phyloP scores from a whole-genome alignment of 2,888 invertebrate species.

The Sacculina carcini region DNA sequence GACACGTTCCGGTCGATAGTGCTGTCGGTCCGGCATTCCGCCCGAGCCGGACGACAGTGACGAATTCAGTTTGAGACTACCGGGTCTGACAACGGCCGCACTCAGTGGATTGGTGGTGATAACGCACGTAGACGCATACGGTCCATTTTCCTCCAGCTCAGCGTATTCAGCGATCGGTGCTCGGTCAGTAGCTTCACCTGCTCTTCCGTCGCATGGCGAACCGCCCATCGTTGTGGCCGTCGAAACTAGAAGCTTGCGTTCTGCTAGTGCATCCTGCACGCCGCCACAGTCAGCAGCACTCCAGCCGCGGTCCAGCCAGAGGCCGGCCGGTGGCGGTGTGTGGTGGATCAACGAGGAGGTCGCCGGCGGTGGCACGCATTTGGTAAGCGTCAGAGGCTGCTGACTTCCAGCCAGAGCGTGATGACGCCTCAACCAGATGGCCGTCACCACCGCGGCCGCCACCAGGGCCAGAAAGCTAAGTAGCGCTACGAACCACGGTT shows the following conservation, averaged over 20 bases:
- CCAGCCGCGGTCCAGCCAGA: slow-evolving; percentile 3
- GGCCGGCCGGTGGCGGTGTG: neutral
- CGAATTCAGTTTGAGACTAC: too few relatives aligned
- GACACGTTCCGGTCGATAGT: too few relatives aligned
- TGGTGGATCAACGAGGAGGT: too few relatives aligned
- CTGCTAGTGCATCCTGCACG: too few relatives aligned
- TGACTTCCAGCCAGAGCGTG: neutral
- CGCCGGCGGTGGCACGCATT: too few relatives aligned
- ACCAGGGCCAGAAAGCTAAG: neutral
- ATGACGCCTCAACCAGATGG: neutral
- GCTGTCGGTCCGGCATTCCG: too few relatives aligned
- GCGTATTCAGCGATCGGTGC: neutral
- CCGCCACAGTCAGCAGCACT: neutral
- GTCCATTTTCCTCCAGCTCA: neutral
- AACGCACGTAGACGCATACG: neutral
- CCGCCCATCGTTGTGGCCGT: too few relatives aligned
- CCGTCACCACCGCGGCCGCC: neutral
- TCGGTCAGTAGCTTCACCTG: too few relatives aligned
- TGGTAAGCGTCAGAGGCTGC: neutral
- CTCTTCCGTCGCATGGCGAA: too few relatives aligned
- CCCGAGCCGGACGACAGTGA: too few relatives aligned
- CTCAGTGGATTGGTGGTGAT: neutral
- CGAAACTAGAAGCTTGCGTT: too few relatives aligned
- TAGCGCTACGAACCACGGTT: neutral
- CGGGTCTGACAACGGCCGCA: too few relatives aligned